Percentiles rank a stretch among this genome's conserved stretches.
These are phyloP conservation scores for Austrofundulus limnaeus DNA, from an alignment of 2,113 vertebrate genomes.

Conservation along the genomic window DNA sequence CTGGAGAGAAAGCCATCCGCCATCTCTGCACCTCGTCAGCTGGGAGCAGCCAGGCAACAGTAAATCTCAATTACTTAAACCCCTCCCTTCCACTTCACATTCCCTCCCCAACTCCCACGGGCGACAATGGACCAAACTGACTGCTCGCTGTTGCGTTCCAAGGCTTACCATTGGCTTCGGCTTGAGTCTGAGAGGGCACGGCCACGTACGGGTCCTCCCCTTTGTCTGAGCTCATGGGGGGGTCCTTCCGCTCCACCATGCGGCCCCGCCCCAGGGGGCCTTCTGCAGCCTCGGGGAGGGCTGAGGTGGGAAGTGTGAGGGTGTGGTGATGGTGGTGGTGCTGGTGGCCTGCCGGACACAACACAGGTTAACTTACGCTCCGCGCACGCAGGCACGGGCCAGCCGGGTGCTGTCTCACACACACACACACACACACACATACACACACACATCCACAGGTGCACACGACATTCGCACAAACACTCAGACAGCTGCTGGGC, in stretches of 20 bases:
- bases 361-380: slow-evolving; percentile 70
- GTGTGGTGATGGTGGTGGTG: slow-evolving; percentile 81
- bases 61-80: slow-evolving; percentile 71
- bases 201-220: slow-evolving; percentile 94
- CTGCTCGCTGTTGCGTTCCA: slow-evolving; percentile 82
- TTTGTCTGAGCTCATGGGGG: slow-evolving; percentile 87
- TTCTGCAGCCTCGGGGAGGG: slow-evolving; percentile 80
- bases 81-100: slow-evolving; percentile 17
- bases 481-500: slow-evolving; percentile 41
- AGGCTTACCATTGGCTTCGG: slow-evolving; percentile 99
- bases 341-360: slow-evolving; percentile 89
- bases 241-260: slow-evolving; percentile 90
- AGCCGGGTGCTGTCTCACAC: slow-evolving; percentile 7
- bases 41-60: slow-evolving; percentile 87
- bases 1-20: slow-evolving; percentile 57
- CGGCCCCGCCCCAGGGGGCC: slow-evolving; percentile 89
- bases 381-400: slow-evolving; percentile 19
- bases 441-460: slow-evolving; percentile 2
- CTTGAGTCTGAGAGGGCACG: slow-evolving; percentile 94
- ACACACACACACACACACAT: slow-evolving; percentile 8
- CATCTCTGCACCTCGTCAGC: slow-evolving; percentile 75
- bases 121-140: slow-evolving; percentile 69
- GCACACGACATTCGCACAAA: neutral
- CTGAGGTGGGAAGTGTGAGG: slow-evolving; percentile 89
- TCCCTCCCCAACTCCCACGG: slow-evolving; percentile 45